These are phyloP conservation scores for Prosapia bicincta DNA, from an alignment of 2,888 invertebrate species.

Conservation along the genomic window DNA sequence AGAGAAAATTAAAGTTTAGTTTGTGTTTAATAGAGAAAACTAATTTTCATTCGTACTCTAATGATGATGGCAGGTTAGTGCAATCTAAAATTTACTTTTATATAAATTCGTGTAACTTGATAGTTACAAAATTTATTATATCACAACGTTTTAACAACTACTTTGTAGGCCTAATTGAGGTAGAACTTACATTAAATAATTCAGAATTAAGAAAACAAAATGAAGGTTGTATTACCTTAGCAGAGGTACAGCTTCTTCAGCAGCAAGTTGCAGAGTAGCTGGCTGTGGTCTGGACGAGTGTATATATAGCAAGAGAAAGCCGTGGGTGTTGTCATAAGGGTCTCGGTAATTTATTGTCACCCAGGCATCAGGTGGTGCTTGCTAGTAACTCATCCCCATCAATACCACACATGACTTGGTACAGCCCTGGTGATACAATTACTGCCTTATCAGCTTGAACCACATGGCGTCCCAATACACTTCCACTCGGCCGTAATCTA, in stretches of 20 bases:
- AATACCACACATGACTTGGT: conserved; percentile 8
- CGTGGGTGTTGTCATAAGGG: not conserved
- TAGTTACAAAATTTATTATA: no score
- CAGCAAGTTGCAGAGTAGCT: not conserved
- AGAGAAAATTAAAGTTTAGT: no score
- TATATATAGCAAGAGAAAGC: not conserved
- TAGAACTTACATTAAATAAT: no score
- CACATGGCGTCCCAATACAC: conserved; percentile 1
- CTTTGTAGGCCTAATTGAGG: no score
- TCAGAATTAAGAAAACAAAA: no score
- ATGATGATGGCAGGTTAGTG: no score
- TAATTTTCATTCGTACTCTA: no score
- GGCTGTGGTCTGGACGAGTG: not conserved
- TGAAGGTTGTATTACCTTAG: not conserved
- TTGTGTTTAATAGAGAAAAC: no score
- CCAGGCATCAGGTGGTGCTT: not conserved
- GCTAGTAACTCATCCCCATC: conserved; percentile 4
- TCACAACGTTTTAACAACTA: no score
- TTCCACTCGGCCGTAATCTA: not conserved
- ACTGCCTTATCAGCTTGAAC: conserved; percentile 8
- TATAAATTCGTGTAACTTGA: no score
- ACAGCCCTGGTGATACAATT: conserved; percentile 1
- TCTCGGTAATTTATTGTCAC: not conserved
- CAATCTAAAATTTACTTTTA: no score
- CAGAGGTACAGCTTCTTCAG: not conserved